Conservation (phyloP, 1,140 invertebrate genomes). For the Saxidomus purpurata region DNA sequence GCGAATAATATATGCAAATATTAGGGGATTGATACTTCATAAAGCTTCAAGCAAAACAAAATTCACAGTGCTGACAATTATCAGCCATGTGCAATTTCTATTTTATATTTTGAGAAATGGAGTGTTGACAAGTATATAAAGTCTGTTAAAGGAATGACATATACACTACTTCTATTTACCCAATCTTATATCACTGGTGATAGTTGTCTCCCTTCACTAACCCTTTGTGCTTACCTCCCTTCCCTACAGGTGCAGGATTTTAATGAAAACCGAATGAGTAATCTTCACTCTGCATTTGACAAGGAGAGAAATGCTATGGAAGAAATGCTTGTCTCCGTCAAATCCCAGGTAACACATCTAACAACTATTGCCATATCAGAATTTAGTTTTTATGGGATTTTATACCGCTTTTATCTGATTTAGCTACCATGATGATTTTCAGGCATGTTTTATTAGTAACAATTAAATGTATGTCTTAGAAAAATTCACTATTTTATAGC, state of each 20-base stretch:
- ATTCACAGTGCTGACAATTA: too few relatives aligned
- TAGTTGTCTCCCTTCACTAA: conserved; percentile 51
- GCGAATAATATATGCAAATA: too few relatives aligned
- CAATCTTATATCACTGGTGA: neutral
- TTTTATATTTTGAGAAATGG: too few relatives aligned
- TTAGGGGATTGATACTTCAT: too few relatives aligned
- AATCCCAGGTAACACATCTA: conserved; percentile 70
- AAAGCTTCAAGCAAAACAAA: too few relatives aligned
- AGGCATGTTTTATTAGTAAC: too few relatives aligned
- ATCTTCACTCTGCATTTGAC: conserved; percentile 75
- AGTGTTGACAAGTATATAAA: too few relatives aligned
- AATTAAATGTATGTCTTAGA: too few relatives aligned
- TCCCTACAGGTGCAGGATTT: conserved; percentile 70
- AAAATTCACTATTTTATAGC: too few relatives aligned
- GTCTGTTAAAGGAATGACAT: conserved; percentile 1
- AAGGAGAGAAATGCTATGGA: conserved; percentile 76
- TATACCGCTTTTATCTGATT: neutral
- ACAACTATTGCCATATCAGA: neutral
- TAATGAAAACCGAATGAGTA: conserved; percentile 69
- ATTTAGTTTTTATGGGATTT: neutral
- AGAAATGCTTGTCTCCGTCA: conserved; percentile 71
- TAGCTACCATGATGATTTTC: too few relatives aligned
- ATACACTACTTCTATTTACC: neutral
- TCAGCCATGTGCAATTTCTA: too few relatives aligned
- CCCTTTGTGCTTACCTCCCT: conserved; percentile 44